Evolutionary conservation across 2,113 vertebrate genomes (phyloP).

Genomic region (Pungitius pungitius): DNA sequence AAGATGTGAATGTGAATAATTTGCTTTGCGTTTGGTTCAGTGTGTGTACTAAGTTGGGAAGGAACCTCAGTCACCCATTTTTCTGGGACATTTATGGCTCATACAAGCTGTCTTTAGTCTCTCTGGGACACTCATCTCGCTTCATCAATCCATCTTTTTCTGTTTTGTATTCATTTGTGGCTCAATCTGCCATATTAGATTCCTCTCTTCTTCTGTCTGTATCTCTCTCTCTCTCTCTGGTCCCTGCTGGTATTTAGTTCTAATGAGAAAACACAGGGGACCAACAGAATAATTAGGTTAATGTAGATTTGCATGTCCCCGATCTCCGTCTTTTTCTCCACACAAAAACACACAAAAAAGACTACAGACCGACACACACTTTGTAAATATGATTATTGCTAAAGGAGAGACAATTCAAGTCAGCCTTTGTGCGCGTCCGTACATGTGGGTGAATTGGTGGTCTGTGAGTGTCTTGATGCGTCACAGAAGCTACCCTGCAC

Average conservation of each 20-base stretch:
- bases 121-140: constrained; percentile 25
- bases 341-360: constrained; percentile 4
- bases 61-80: constrained; percentile 33
- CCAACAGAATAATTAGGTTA: constrained; percentile 72
- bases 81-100: constrained; percentile 42
- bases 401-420: constrained; percentile 9
- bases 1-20: no score
- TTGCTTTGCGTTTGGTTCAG: no score
- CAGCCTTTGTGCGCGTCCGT: neutral
- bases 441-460: neutral
- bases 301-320: constrained; percentile 63
- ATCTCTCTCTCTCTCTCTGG: constrained; percentile 14
- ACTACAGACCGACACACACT: constrained; percentile 9
- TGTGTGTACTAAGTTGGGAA: constrained; percentile 11
- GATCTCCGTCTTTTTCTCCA: neutral
- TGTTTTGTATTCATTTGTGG: constrained; percentile 54
- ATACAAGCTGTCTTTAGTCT: constrained; percentile 43
- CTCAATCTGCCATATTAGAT: constrained; percentile 48
- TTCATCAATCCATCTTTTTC: constrained; percentile 26
- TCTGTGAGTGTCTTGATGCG: constrained; percentile 4
- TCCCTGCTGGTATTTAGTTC: constrained; percentile 56
- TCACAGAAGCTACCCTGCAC: constrained; percentile 16
- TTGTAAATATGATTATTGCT: constrained; percentile 41
- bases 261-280: constrained; percentile 76
- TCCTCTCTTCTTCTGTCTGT: constrained; percentile 18